Evolutionary conservation across 2,888 invertebrate species (phyloP), one percentile per base, ranked within the genome.

Genomic region (Boloria euphrosyne): DNA sequence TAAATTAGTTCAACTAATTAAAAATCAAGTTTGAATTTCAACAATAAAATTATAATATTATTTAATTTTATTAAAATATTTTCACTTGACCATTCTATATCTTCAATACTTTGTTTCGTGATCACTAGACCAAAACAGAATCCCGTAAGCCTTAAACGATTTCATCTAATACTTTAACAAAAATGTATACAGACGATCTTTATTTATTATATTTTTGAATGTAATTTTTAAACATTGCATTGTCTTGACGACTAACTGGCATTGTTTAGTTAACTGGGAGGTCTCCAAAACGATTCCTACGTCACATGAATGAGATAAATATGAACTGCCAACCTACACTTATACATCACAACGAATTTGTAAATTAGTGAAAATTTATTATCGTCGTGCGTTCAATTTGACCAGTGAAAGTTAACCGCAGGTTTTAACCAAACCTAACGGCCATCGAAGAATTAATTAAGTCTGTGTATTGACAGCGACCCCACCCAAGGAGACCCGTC

Each of bases 401-500:
- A 7, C 2, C 31, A 38, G 10, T 38, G 7, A 38, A 38, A 38
- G n/a, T 22, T 31, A 17, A 38, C 59, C 49, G 14, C 49, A 16
- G 4, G 3, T 16, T 16, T 3, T 10, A 49, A 16, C 6, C 10
- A 47, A 59, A 10, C 31, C 47, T 31, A 59, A 49, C 47, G 17
- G 47, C 49, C 49, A 50, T 50, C 50, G 59, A 59, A 59, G 59
- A 59, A 59, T 59, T 59, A 59, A 59, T 59, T 50, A 59, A 59
- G 38, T 17, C 59, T n/a, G 16, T n/a, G 38, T 59, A 59, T 59
- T 59, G 59, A 59, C 59, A 59, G 50, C 74, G 73, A 72, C 70
- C 71, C 74, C 74, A 78, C 76, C 84, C 80, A 85, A 86, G 85
- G 80, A 83, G 83, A 77, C 80, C 84, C 70, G 74, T 75, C 80